Evolutionary conservation across 2,888 invertebrate species (phyloP).

Genomic region (Callosobruchus maculatus): DNA sequence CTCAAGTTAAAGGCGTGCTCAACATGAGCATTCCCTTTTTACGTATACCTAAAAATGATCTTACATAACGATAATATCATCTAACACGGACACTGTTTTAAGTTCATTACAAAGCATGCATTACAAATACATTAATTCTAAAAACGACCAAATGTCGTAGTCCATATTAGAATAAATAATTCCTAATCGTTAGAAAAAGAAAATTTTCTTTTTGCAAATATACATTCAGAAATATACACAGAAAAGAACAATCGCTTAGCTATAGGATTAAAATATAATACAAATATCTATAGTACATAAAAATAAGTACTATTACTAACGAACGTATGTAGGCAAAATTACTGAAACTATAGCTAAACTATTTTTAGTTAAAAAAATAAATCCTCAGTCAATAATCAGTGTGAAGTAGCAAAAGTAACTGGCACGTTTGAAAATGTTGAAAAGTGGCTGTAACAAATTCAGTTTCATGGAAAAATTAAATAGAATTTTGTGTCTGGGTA

Average conservation of each 20-base stretch:
- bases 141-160: background rate
- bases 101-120: background rate
- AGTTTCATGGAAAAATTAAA: too few relatives aligned
- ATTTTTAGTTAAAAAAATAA: background rate
- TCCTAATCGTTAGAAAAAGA: background rate
- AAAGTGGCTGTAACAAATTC: too few relatives aligned
- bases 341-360: background rate
- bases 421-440: too few relatives aligned
- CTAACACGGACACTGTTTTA: background rate
- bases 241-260: background rate
- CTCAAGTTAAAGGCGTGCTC: background rate
- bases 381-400: background rate
- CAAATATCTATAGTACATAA: background rate
- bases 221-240: background rate
- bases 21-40: background rate
- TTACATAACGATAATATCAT: background rate
- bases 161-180: background rate
- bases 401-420: too few relatives aligned
- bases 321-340: background rate
- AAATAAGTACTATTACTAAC: background rate
- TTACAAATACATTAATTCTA: background rate
- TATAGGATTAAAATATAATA: background rate
- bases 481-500: too few relatives aligned
- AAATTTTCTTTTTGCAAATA: background rate
- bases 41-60: background rate